Evolutionary conservation across 2,797 vertebrate genomes (phyloP), one percentile per base, ranked within the genome.

Genomic region (Serranus cabrilla): DNA sequence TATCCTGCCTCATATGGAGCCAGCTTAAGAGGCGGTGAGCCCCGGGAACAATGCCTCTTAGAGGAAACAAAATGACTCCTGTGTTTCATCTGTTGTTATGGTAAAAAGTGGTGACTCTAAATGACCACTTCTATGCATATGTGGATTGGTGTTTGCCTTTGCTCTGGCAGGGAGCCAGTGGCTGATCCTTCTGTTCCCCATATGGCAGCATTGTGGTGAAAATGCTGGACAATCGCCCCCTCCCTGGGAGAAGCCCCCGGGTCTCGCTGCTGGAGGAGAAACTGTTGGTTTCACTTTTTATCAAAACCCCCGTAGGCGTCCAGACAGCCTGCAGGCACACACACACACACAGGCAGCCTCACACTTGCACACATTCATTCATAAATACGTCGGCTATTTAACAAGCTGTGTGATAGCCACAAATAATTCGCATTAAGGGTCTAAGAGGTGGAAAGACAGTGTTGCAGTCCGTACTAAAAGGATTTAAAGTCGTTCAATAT

Each of bases 181-280:
- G 93, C 83, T 74, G 92, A 93, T 95, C 96, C 97, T 96, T 97
- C 97, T 98, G 95, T 94, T 97, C 95, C 92, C 96, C 96, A 96
- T 97, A 96, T 97, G 97, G 96, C 95, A 84, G 96, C 93, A 93
- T 95, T 97, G 95, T 96, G 95, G 96, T 94, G 92, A 94, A 95
- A 95, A 95, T 94, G 95, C 94, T 94, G 92, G 94, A 96, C 95
- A 96, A 97, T 96, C 85, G 78, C 71, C 89, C 89, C 81, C 86
- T 83, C 83, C 76, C 78, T 73, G 74, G 52, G 92, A 86, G 94
- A 93, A 92, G 87, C 90, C 94, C 92, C 86, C 82, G 78, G 93
- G 95, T 92, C 94, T 94, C 88, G 89, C 95, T 94, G 94, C 88
- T 94, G 91, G 90, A 94, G 84, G 78, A 59, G 95, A 96, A 96